phyloP scores from a whole-genome alignment of 2,797 vertebrate species.

The Mallotus villosus region DNA sequence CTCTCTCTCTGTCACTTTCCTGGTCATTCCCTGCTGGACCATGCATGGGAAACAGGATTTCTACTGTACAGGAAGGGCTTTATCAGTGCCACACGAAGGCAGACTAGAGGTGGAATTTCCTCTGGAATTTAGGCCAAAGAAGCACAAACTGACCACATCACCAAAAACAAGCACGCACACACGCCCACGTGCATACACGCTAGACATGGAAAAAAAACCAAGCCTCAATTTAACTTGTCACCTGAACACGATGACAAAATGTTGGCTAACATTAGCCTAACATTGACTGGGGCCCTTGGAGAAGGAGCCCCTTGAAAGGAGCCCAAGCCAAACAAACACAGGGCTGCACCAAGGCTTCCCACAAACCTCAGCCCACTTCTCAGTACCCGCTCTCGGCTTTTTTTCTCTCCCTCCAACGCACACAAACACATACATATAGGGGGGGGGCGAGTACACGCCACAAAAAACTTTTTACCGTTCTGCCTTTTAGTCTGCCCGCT shows the following conservation, averaged over 20 bases:
- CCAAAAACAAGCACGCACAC: slow-evolving; percentile 36
- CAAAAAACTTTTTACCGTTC: slow-evolving; percentile 68
- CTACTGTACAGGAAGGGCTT: slow-evolving; percentile 98
- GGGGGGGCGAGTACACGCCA: slow-evolving; percentile 32
- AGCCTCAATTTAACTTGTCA: slow-evolving; percentile 76
- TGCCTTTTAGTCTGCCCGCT: slow-evolving; percentile 63
- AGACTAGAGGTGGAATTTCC: slow-evolving; percentile 97
- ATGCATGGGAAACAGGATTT: slow-evolving; percentile 95
- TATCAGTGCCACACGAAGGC: slow-evolving; percentile 97
- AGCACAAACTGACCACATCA: slow-evolving; percentile 80
- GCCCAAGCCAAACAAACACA: slow-evolving; percentile 77
- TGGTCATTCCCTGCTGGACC: slow-evolving; percentile 83
- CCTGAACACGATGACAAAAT: slow-evolving; percentile 78
- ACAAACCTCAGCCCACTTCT: slow-evolving; percentile 80
- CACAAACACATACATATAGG: slow-evolving; percentile 55
- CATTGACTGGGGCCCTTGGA: slow-evolving; percentile 58
- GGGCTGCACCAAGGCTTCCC: slow-evolving; percentile 73
- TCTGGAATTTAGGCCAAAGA: slow-evolving; percentile 82
- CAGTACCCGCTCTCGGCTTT: slow-evolving; percentile 57
- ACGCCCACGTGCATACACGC: slow-evolving; percentile 13
- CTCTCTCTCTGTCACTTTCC: slow-evolving; percentile 80
- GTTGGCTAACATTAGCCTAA: slow-evolving; percentile 48
- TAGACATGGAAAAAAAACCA: slow-evolving; percentile 23
- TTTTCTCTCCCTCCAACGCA: slow-evolving; percentile 51
- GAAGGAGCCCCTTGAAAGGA: slow-evolving; percentile 65